phyloP scores from a whole-genome alignment of 2,797 vertebrate genomes.

The Sebastolobus altivelis region DNA sequence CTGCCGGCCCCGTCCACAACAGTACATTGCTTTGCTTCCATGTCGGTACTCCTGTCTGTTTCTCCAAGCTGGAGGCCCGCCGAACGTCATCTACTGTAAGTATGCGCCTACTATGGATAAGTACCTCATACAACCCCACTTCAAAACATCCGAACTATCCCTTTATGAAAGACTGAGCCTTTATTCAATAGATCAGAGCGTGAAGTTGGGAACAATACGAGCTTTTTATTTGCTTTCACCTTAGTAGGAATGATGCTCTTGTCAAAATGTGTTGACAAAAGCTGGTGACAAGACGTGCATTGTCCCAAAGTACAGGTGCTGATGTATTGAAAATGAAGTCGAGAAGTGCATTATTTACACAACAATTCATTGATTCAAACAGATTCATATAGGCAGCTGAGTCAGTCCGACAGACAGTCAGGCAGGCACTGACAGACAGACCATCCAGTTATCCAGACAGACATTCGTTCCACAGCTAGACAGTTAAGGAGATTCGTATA shows the following conservation, averaged over 20 bases:
- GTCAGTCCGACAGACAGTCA: constrained; percentile 14
- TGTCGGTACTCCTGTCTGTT: too few species aligned
- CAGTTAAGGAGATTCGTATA: constrained; percentile 68
- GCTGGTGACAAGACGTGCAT: constrained; percentile 16
- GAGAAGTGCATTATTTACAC: constrained; percentile 14
- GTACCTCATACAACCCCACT: too few species aligned
- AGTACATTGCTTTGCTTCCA: too few species aligned
- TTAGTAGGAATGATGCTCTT: constrained; percentile 9
- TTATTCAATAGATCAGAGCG: constrained; percentile 40
- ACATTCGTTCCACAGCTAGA: constrained; percentile 55
- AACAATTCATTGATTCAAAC: constrained; percentile 26
- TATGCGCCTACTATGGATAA: too few species aligned
- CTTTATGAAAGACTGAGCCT: background rate
- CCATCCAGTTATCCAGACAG: constrained; percentile 42
- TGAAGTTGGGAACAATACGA: constrained; percentile 39
- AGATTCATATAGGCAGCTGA: background rate
- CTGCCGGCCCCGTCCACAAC: too few species aligned
- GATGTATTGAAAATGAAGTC: constrained; percentile 31
- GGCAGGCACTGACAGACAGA: constrained; percentile 33
- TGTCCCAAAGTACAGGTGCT: constrained; percentile 42
- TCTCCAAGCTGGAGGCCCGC: too few species aligned
- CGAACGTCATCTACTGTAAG: too few species aligned
- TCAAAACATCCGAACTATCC: too few species aligned
- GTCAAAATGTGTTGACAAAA: constrained; percentile 8
- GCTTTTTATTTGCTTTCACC: background rate